Base-by-base conservation (phyloP, 2,888 invertebrate species). In the Schizotus pectinicornis region DNA sequence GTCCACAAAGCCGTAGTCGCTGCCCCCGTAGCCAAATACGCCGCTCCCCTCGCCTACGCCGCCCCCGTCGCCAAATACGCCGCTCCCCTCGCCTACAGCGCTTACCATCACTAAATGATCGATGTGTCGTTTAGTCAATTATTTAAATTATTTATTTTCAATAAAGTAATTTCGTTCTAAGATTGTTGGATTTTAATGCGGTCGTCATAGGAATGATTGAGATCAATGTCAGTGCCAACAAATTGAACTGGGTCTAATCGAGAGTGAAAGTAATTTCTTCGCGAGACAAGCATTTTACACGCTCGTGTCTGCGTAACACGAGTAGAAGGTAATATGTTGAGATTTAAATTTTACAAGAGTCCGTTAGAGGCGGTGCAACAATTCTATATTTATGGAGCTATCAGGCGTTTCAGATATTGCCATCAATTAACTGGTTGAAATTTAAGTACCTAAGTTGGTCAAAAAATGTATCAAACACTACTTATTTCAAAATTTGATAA, bases 1-100 rank as follows among this genome's bases (percentile, higher is more conserved):
- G 59, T 47, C 14, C 56, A 56, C 11, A 63, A 50, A 22, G 54
- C 50, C 55, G 37, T 57, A 9, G 13, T 62, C 46, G 59, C 65
- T 32, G 63, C 82, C 36, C 71, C 76, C 84, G 84, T 77, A 83
- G 83, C 68, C 9, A 41, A 53, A 39, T 50, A 43, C 32, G 49
- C 62, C 34, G 55, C 59, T 22, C 56, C 59, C 35, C 12, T 59
- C 2, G 61, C 61, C 6, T 60, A 62, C 22, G 56, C 63, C 35
- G 62, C 62, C 45, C 55, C 64, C 14, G 51, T 54, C 6, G 50
- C 56, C 33, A 38, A 53, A n/a, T 49, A 59, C 41, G 57, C 59
- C 45, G 60, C 67, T 31, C 64, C 60, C 7, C 48, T 67, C 57
- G 71, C 48, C 65, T 62, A 64, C 51, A 54, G 54, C 51, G 62